Percentiles rank a stretch among this genome's conserved stretches.
These are phyloP conservation scores for Blennius ocellaris DNA, from an alignment of 2,113 vertebrate species.

Conservation along the genomic window DNA sequence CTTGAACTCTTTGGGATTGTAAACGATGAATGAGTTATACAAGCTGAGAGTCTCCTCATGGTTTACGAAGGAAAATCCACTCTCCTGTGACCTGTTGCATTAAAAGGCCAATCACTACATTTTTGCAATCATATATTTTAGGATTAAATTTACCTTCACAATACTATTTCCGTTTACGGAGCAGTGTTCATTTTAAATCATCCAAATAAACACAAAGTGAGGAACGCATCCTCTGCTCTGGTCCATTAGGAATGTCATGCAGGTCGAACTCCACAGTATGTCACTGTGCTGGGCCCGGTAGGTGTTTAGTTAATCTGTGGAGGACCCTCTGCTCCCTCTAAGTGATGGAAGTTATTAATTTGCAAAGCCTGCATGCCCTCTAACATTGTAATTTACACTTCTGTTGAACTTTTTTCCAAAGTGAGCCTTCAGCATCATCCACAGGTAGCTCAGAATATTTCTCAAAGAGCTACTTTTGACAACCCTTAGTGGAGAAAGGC, in stretches of 20 bases:
- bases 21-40: no score
- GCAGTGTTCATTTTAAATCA: conserved; percentile 47
- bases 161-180: conserved; percentile 27
- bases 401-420: conserved; percentile 27
- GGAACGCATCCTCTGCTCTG: conserved; percentile 36
- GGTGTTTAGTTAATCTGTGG: conserved; percentile 18
- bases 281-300: conserved; percentile 24
- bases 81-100: no score
- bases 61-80: no score
- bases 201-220: conserved; percentile 26
- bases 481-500: conserved; percentile 13
- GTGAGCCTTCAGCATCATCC: conserved; percentile 8
- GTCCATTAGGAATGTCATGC: conserved; percentile 44
- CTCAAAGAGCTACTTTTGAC: conserved; percentile 40
- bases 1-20: no score
- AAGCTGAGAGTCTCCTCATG: no score
- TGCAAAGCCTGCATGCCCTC: conserved; percentile 4
- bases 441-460: conserved; percentile 14
- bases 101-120: no score
- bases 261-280: conserved; percentile 24
- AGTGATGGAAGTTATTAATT: conserved; percentile 14
- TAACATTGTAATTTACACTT: conserved; percentile 35
- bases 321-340: conserved; percentile 10
- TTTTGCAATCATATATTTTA: no score
- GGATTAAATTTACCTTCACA: background rate